Percentiles rank a stretch among this genome's conserved stretches.
Evolutionary conservation across 2,888 invertebrate species (phyloP).

Genomic region (Noctua janthe): DNA sequence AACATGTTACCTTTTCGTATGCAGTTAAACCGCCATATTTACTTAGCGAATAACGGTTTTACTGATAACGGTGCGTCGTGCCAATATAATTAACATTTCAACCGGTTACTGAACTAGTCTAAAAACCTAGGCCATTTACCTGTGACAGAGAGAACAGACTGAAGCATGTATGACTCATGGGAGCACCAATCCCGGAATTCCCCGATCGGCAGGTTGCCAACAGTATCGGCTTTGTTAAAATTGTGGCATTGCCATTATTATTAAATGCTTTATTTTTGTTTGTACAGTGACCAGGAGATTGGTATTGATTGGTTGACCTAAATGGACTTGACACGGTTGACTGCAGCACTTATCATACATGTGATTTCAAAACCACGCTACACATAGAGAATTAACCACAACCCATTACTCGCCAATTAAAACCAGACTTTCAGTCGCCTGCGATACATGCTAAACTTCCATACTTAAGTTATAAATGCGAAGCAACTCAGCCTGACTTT

Average conservation of each 20-base stretch:
- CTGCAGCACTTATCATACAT: slow-evolving; percentile 33
- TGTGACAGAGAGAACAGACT: slow-evolving; percentile 20
- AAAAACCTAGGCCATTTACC: slow-evolving; percentile 54
- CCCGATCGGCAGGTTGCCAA: slow-evolving; percentile 65
- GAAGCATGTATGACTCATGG: slow-evolving; percentile 52
- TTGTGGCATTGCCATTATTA: slow-evolving; percentile 45
- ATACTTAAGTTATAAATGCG: not conserved
- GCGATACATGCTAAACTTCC: not conserved
- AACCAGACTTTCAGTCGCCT: not conserved
- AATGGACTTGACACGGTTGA: slow-evolving; percentile 46
- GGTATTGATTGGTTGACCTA: slow-evolving; percentile 69
- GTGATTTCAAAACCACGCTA: slow-evolving; percentile 26
- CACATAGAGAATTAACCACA: not conserved
- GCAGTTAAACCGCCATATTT: slow-evolving; percentile 38
- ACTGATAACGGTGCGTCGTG: slow-evolving; percentile 58
- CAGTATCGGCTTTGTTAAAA: slow-evolving; percentile 47
- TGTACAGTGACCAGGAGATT: slow-evolving; percentile 12
- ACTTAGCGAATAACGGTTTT: slow-evolving; percentile 55
- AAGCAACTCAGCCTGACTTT: not conserved
- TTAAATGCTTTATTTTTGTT: slow-evolving; percentile 17
- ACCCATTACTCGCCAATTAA: slow-evolving; percentile 5
- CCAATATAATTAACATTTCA: slow-evolving; percentile 57
- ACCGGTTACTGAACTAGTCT: slow-evolving; percentile 60
- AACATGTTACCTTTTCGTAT: slow-evolving; percentile 18
- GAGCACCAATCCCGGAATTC: slow-evolving; percentile 55